Evolutionary conservation across 2,113 vertebrate genomes (phyloP).

Genomic region (Pantherophis guttatus): DNA sequence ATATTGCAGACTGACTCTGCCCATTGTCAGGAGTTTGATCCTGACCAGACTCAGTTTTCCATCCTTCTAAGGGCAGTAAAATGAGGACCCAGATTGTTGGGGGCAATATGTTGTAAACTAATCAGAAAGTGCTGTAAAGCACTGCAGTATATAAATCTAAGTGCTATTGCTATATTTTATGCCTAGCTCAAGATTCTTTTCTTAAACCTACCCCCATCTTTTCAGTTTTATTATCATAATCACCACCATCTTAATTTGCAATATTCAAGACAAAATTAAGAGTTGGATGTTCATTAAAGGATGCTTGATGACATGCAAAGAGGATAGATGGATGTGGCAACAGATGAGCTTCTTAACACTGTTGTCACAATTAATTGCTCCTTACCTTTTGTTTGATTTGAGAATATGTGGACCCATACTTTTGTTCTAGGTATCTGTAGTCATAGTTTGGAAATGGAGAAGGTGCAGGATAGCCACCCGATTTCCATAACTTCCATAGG

Average conservation of each 20-base stretch:
- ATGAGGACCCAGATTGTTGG: not conserved
- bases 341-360: not conserved
- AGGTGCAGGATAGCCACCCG: constrained; percentile 87
- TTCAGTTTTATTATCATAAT: not conserved
- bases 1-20: not conserved
- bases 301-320: not conserved
- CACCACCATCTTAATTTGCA: not conserved
- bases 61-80: not conserved
- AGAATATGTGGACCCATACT: constrained; percentile 81
- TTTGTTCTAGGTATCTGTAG: constrained; percentile 91
- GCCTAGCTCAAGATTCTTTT: not conserved
- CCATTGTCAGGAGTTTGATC: not conserved
- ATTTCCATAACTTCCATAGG: constrained; percentile 95
- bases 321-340: not conserved
- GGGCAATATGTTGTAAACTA: not conserved
- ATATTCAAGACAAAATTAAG: not conserved
- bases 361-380: not conserved
- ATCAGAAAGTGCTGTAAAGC: not conserved
- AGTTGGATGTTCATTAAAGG: not conserved
- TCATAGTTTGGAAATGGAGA: constrained; percentile 97
- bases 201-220: not conserved
- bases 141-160: not conserved
- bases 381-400: constrained; percentile 83
- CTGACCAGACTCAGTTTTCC: not conserved
- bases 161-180: not conserved